Base-by-base conservation (phyloP, 2,888 invertebrate species). In the Cosmorhoe ocellata region DNA sequence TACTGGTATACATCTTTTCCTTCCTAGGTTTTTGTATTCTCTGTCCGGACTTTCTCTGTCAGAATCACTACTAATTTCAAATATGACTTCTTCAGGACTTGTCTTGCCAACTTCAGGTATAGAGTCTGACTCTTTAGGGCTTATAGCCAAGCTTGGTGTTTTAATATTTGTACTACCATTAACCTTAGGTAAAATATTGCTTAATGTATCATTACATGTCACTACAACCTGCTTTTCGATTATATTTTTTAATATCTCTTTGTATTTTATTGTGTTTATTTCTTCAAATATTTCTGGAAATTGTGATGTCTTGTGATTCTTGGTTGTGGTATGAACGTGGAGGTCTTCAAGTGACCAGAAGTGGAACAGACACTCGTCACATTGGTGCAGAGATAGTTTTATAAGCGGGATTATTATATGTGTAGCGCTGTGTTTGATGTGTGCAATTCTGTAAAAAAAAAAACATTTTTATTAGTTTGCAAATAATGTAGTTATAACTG, bases 321-420 rank as follows among this genome's bases (percentile, higher is more conserved):
- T 69, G 1, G 26, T 48, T 0, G 49, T 3, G 0, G n/a, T 55
- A 41, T 80, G 80, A 0, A 6, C 8, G 2, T 40, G 32, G 0
- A 79, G 53, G 1, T 69, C 67, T 0, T 52, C 45, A 10, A 49
- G 3, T 0, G 73, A 63, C 2, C 61, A 60, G 30, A 75, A 80
- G 26, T 67, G 59, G 14, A 57, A 48, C 0, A 66, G 32, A 14
- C 79, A 78, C 1, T 60, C 51, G 0, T 50, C 26, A 11, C 81
- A 81, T 41, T 73, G 57, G 1, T 57, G n/a, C 0, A 67, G 10
- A 0, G 24, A 59, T 27, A 67, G 65, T 0, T 72, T 75, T 0
- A 72, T 12, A 0, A 81, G 46, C 0, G 81, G 80, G 43, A 81
- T 77, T 3, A 77, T 76, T 14, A 81, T 78, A 31, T 81, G 81